phyloP scores from a whole-genome alignment of 1,140 invertebrate genomes.

The Vanessa atalanta region DNA sequence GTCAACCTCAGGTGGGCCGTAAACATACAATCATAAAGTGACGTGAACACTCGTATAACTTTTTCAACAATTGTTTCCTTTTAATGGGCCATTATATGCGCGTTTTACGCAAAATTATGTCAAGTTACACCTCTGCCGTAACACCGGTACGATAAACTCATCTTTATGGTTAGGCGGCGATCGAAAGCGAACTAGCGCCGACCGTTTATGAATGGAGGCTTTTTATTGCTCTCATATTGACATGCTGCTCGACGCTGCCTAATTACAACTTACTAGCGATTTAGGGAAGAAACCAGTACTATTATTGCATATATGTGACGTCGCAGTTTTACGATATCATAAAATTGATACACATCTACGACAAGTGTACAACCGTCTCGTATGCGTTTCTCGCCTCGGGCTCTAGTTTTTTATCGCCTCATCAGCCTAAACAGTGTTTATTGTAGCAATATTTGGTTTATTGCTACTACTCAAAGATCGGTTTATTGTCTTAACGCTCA shows the following conservation, averaged over 20 bases:
- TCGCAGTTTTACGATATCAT: conserved; percentile 74
- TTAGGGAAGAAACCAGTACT: conserved; percentile 71
- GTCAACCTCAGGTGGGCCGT: conserved; percentile 74
- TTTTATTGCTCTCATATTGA: conserved; percentile 77
- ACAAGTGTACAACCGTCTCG: conserved; percentile 13
- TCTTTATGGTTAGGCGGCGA: conserved; percentile 73
- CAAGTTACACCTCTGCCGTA: conserved; percentile 76
- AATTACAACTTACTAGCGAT: conserved; percentile 72
- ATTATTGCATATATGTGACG: conserved; percentile 70
- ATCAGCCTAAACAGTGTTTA: conserved; percentile 78
- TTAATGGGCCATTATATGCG: conserved; percentile 79
- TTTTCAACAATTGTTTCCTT: conserved; percentile 80
- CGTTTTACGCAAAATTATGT: conserved; percentile 80
- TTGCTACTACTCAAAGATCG: conserved; percentile 72
- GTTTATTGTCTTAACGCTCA: conserved; percentile 78
- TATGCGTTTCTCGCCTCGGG: conserved; percentile 49
- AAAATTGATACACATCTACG: conserved; percentile 68
- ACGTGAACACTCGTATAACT: conserved; percentile 76
- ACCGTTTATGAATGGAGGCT: conserved; percentile 70
- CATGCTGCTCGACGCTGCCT: conserved; percentile 28
- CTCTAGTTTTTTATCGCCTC: conserved; percentile 70
- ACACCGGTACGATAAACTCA: conserved; percentile 74
- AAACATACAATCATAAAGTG: conserved; percentile 78
- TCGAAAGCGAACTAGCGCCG: conserved; percentile 71
- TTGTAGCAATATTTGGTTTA: conserved; percentile 80